These are phyloP conservation scores for Ascaphus truei DNA, from an alignment of 2,113 vertebrate species.

Conservation along the genomic window DNA sequence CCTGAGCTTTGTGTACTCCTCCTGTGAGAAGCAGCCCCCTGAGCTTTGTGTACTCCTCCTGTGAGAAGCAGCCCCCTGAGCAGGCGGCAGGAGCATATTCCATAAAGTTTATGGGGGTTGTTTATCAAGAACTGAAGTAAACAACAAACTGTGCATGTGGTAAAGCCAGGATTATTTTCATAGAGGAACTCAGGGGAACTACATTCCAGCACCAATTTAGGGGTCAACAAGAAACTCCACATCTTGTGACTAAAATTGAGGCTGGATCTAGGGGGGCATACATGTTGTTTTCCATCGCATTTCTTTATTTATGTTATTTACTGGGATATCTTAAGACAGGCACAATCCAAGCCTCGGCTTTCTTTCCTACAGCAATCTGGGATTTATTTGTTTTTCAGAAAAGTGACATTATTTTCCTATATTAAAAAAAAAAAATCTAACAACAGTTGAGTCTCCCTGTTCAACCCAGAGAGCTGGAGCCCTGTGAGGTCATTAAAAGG, in stretches of 20 bases:
- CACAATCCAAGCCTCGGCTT: too few relatives aligned
- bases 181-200: neutral
- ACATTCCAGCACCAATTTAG: neutral
- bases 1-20: too few relatives aligned
- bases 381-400: neutral
- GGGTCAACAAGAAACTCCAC: neutral
- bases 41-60: neutral
- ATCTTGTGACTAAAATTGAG: too few relatives aligned
- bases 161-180: neutral
- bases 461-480: neutral
- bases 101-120: neutral
- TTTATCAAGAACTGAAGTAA: neutral
- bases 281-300: too few relatives aligned
- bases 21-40: too few relatives aligned
- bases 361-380: too few relatives aligned
- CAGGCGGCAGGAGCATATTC: neutral
- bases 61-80: constrained; percentile 2
- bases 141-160: neutral
- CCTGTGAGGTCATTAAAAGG: neutral
- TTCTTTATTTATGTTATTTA: too few relatives aligned
- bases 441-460: neutral
- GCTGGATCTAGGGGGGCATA: too few relatives aligned
- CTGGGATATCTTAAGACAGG: too few relatives aligned
- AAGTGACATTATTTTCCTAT: neutral
- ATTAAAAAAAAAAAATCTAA: neutral